Base-by-base conservation (phyloP, 1,140 invertebrate species). In the Acromyrmex heyeri region DNA sequence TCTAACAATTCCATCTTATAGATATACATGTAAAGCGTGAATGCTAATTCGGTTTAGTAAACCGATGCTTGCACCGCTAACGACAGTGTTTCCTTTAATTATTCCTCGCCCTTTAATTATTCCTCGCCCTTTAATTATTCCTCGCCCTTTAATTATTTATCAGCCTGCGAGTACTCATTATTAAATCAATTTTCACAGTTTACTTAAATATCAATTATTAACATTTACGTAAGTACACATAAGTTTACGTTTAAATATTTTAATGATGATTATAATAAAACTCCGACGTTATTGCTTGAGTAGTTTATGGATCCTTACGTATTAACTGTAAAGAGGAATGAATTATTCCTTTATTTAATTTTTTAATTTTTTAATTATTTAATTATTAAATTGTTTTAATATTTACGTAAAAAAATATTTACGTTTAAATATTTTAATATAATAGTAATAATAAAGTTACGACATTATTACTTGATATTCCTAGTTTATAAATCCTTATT, bases 81-180 rank as follows among this genome's bases (percentile, higher is more conserved):
- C 30, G 59, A 77, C 44, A 65, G 50, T 30, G 72, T 76, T 75
- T 53, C 48, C 77, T 89, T 76, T 87, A 89, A 89, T 88, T 75
- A 88, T 38, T 73, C 10, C 27, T 30, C 27, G 2, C 48, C 77
- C 88, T 70, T 87, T 24, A 24, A 24, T 24, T 24, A 24, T 24
- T 24, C 10, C 57, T 55, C 12, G 5, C 18, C 27, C 34, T n/a
- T 59, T 24, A 24, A 24, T 24, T 24, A 24, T 24, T 1, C 10
- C 57, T 55, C 12, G 5, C 18, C 27, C 34, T n/a, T 59, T 24
- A 24, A 24, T 24, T 24, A 24, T 24, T 1, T 38, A 82, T 70
- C 78, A 50, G 34, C 3, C 21, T 16, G 38, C n/a, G 27, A 82
- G 55, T n/a, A 14, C 34, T 50, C 30, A 24, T 77, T 77, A 77